Evolutionary conservation across 2,888 invertebrate genomes (phyloP).

Genomic region (Agrypnus murinus): DNA sequence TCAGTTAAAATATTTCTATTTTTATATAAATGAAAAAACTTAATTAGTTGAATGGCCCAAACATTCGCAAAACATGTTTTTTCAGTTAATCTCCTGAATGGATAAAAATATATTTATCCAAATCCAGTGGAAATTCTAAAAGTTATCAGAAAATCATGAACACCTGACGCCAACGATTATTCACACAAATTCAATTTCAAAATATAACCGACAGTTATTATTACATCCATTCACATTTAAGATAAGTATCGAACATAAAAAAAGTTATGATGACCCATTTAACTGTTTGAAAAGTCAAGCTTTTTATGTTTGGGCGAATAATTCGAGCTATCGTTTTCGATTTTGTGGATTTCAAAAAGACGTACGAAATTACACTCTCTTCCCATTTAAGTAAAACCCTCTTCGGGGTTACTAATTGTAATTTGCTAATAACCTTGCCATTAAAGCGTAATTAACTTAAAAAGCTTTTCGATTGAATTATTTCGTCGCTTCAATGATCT

Average conservation of each 20-base stretch:
- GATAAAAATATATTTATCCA: no score
- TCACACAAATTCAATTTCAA: not conserved
- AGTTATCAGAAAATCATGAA: no score
- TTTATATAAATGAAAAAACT: no score
- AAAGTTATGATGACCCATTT: not conserved
- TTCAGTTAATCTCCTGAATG: no score
- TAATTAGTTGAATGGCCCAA: no score
- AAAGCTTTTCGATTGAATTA: conserved; percentile 2
- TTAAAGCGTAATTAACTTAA: not conserved
- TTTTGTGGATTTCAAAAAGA: not conserved
- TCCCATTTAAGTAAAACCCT: not conserved
- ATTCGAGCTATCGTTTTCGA: not conserved
- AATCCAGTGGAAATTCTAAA: no score
- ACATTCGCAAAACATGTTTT: no score
- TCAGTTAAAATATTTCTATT: no score
- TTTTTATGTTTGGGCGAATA: not conserved
- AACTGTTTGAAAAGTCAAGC: not conserved
- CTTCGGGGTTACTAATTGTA: not conserved
- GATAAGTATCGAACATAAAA: not conserved
- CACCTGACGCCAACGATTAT: not conserved
- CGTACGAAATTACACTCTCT: not conserved
- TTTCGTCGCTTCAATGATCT: conserved; percentile 1
- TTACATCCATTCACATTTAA: not conserved
- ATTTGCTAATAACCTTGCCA: not conserved
- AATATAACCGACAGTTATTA: not conserved